A percentile compares a stretch with the other conserved stretches of the same genome.
These are phyloP conservation scores for Sebastes trivittatus DNA, from an alignment of 2,797 vertebrate genomes.

Conservation along the genomic window DNA sequence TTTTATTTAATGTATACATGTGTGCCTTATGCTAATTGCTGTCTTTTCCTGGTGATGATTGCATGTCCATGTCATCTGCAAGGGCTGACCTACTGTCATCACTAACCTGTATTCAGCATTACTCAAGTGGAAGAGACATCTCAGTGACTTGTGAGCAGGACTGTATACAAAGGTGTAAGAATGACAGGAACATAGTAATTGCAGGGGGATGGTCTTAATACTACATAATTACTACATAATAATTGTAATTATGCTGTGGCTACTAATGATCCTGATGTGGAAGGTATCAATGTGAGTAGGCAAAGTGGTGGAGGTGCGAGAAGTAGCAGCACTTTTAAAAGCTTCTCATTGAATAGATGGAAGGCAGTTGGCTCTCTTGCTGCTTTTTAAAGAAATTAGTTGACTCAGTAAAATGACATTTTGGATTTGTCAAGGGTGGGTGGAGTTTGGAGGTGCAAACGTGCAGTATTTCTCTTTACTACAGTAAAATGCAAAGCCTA, in stretches of 20 bases:
- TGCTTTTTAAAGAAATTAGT: background rate
- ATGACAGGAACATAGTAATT: conserved; percentile 17
- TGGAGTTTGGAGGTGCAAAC: background rate
- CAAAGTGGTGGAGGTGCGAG: background rate
- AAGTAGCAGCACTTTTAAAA: background rate
- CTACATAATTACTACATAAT: conserved; percentile 2
- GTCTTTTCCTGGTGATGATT: background rate
- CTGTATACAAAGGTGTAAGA: background rate
- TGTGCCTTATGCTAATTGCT: background rate
- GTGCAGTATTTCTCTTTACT: background rate
- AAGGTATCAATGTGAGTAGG: background rate
- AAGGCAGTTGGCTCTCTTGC: background rate
- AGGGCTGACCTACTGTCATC: conserved; percentile 7
- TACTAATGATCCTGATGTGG: conserved; percentile 1
- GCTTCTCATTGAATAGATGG: background rate
- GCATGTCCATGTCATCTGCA: background rate
- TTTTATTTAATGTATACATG: background rate
- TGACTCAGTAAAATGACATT: background rate
- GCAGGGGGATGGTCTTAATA: background rate
- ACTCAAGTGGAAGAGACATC: conserved; percentile 27
- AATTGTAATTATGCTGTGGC: background rate
- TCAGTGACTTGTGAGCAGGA: conserved; percentile 8
- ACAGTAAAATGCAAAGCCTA: background rate
- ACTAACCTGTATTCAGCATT: conserved; percentile 58
- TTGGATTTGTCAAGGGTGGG: background rate